Conservation (phyloP, 2,113 vertebrate genomes). For the Lophochroa leadbeateri region DNA sequence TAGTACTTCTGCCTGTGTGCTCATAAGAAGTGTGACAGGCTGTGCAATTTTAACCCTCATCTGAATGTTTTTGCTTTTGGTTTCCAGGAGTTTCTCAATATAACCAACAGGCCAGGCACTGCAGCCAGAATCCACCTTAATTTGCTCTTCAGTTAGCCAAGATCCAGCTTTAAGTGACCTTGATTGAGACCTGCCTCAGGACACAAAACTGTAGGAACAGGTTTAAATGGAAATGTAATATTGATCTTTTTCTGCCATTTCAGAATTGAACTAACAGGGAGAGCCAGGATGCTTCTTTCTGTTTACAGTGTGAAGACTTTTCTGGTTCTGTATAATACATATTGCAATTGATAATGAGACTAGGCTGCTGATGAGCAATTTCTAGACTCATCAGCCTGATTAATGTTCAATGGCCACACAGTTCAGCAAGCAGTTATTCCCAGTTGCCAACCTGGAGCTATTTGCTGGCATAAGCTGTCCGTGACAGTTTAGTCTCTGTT, state of each 20-base stretch:
- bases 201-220: slow-evolving; percentile 26
- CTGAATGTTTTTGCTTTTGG: background rate
- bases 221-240: slow-evolving; percentile 11
- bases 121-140: background rate
- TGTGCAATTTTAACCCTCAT: background rate
- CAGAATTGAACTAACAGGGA: background rate
- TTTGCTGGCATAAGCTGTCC: background rate
- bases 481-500: background rate
- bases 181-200: background rate
- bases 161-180: slow-evolving; percentile 9
- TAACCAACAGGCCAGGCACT: background rate
- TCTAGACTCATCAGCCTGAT: background rate
- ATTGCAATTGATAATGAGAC: background rate
- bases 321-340: background rate
- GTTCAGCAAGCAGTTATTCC: background rate
- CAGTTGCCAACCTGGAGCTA: background rate
- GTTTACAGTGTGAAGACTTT: background rate
- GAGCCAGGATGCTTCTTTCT: background rate
- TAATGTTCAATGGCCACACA: background rate
- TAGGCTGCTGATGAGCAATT: background rate
- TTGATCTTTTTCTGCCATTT: background rate
- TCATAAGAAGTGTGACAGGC: background rate
- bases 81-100: background rate
- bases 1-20: background rate
- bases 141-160: background rate